Evolutionary conservation across 2,888 invertebrate genomes (phyloP), one percentile per base, ranked within the genome.

Genomic region (Colletes collaris): DNA sequence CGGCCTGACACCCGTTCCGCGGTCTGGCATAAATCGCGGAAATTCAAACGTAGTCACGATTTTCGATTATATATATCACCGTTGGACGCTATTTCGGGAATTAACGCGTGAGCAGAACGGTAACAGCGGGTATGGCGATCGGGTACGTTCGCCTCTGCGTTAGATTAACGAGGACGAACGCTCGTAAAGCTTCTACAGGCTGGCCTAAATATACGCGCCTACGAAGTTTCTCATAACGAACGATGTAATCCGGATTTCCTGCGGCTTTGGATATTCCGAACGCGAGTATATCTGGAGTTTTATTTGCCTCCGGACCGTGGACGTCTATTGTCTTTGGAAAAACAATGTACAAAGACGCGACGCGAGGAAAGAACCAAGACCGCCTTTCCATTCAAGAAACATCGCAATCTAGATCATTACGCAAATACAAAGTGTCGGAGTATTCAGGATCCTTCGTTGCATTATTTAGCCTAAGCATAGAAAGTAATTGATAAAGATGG

Each of bases 141-240:
- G 68, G 63, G 58, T 70, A 63, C 75, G 69, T 81, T 71, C 71
- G 74, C 79, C 76, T 62, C 77, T 27, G 56, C 79, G 68, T 66
- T 74, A 80, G 71, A 81, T 84, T 82, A 81, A 86, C 82, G 88
- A 87, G 88, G 83, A 88, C 88, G 86, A 83, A 82, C 70, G 87
- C 88, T 90, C 88, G 87, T 89, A 90, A 90, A 89, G 83, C 86
- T 87, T 82, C 83, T 82, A 84, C 89, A 79, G 83, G 87, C 86
- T 90, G 88, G 89, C 89, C 89, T 89, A 89, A 90, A 89, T 88
- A 89, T 89, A 90, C 87, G 81, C 88, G 87, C 82, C 87, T 76
- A 86, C 86, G 79, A 84, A 80, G 79, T 70, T 74, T 81, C 81
- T 80, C 75, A 65, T 85, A 77, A 77, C 75, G 63, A 79, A 81